Evolutionary conservation across 1,140 invertebrate species (phyloP).

Genomic region (Ylistrum balloti): DNA sequence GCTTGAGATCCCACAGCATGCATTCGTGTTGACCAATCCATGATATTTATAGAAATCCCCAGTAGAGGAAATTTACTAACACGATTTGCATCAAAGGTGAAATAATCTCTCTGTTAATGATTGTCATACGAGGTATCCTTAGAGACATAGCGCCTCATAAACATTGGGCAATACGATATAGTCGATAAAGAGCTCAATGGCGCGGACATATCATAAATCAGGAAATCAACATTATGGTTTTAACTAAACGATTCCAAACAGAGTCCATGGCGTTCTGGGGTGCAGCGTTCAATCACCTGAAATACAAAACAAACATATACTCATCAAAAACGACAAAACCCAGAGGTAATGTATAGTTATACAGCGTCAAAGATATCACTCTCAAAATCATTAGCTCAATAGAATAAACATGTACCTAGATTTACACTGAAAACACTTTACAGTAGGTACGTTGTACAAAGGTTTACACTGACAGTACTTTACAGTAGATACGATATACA

Average conservation of each 20-base stretch:
- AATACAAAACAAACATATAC: background rate
- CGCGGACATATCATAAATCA: background rate
- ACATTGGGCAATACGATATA: background rate
- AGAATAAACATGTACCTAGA: background rate
- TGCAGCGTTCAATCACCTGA: constrained; percentile 10
- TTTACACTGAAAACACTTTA: background rate
- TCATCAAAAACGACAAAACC: background rate
- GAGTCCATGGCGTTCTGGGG: constrained; percentile 13
- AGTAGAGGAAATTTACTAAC: constrained; percentile 5
- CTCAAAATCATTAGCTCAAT: background rate
- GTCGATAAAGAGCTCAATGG: background rate
- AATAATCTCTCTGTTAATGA: constrained; percentile 22
- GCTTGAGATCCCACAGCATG: background rate
- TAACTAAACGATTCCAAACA: background rate
- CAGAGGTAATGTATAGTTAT: background rate
- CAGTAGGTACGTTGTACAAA: background rate
- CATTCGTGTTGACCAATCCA: background rate
- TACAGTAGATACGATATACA: no score
- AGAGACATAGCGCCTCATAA: background rate
- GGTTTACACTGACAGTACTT: no score
- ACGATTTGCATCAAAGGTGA: constrained; percentile 26
- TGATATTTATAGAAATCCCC: background rate
- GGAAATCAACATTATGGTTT: constrained; percentile 17
- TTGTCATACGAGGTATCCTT: background rate
- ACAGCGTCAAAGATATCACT: background rate